phyloP scores from a whole-genome alignment of 2,113 vertebrate genomes.

The Colistium nudipinnis region DNA sequence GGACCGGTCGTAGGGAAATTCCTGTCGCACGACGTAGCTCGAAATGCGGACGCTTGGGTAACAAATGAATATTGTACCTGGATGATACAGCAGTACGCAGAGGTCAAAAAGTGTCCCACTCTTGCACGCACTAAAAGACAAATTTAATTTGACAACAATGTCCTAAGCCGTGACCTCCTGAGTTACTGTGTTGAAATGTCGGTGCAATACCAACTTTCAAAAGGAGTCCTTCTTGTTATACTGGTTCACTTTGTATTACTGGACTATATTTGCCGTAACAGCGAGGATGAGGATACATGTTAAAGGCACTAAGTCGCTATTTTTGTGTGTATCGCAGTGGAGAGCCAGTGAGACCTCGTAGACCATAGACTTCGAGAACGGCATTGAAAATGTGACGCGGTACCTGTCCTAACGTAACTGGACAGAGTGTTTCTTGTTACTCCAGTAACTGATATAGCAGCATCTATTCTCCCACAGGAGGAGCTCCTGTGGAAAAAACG shows the following conservation, averaged over 20 bases:
- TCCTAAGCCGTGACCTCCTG: neutral
- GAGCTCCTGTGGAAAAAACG: neutral
- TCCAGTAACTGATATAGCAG: neutral
- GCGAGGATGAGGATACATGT: too few relatives aligned
- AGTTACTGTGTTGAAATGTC: too few relatives aligned
- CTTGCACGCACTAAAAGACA: neutral
- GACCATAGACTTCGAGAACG: neutral
- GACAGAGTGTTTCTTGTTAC: neutral
- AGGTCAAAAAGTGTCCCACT: neutral
- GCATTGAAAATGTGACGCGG: too few relatives aligned
- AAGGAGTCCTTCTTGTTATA: too few relatives aligned
- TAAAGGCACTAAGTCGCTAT: neutral
- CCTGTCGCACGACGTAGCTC: neutral
- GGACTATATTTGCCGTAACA: too few relatives aligned
- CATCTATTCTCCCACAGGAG: neutral
- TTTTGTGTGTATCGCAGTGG: neutral
- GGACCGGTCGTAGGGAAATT: neutral
- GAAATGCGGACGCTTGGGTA: neutral
- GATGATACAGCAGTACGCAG: neutral
- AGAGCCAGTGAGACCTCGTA: neutral
- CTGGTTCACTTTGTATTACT: too few relatives aligned
- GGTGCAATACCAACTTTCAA: neutral
- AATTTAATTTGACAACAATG: neutral
- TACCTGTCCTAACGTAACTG: too few relatives aligned
- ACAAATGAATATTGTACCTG: neutral